Base-by-base conservation (phyloP, 2,797 vertebrate species). In the Sebastes iracundus region DNA sequence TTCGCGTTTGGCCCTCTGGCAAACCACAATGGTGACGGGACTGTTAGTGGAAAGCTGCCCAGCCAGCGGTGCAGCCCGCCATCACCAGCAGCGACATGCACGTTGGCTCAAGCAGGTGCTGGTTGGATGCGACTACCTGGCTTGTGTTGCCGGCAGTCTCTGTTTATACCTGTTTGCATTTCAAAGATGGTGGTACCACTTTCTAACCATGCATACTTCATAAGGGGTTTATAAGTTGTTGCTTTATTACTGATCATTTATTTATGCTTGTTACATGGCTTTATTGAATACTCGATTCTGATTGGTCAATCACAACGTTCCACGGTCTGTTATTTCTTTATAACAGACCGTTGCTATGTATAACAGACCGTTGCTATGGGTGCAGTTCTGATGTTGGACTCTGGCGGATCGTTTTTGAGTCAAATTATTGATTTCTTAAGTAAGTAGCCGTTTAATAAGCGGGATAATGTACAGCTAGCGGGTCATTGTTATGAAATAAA, bases 1-100 rank as follows among this genome's bases (percentile, higher is more conserved):
- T 72, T 85, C 62, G 32, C 72, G 23, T 76, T 83, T 38, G 72
- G n/a, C 49, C 72, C 46, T 49, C 23, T 74, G 79, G 81, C 35
- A 55, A 82, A 80, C 72, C 77, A 22, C 49, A 79, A 32, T 58
- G 60, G 53, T 68, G 70, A 56, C 1, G 32, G 35, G 69, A 73
- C 35, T 69, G 73, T 42, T 60, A 59, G 79, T 79, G 63, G 62
- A 33, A 69, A 67, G 59, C 62, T 58, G 62, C 58, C 79, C 35
- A 52, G 78, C 38, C 14, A 77, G 7, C 7, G 4, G 46, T 23
- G 71, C 59, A 11, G 72, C 70, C n/a, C 13, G 13, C 23, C 42
- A 38, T 77, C 73, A 28, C 32, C 56, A 55, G 33, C 30, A 58
- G 49, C 30, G 22, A 66, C 63, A n/a, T 10, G 52, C 60, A 63